Percentiles rank a stretch among this genome's conserved stretches.
Evolutionary conservation across 2,113 vertebrate genomes (phyloP).

Genomic region (Cebus imitator): DNA sequence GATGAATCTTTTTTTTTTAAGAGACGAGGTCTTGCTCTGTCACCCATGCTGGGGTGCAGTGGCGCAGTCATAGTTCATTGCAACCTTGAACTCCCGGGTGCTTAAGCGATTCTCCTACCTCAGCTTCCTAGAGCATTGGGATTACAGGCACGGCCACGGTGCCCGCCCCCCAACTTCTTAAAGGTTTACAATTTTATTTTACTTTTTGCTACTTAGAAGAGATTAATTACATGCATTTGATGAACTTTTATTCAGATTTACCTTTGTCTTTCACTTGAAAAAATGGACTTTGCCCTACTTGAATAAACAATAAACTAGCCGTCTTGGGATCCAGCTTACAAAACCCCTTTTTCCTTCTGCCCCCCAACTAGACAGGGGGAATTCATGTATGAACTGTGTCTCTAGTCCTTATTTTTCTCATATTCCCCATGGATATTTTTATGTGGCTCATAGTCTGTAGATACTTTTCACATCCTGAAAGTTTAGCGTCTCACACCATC

Average conservation of each 20-base stretch:
- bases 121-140: too few relatives aligned
- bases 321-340: neutral
- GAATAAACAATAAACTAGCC: neutral
- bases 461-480: neutral
- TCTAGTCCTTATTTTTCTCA: neutral
- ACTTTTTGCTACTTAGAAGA: neutral
- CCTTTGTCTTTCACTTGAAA: neutral
- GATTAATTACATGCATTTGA: neutral
- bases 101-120: too few relatives aligned
- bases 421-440: neutral
- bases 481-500: slow-evolving; percentile 45
- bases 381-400: neutral
- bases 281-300: neutral
- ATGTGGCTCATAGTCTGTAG: neutral
- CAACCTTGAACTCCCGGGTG: too few relatives aligned
- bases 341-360: neutral
- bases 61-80: too few relatives aligned
- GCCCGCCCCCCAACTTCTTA: neutral
- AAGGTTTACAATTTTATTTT: neutral
- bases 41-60: too few relatives aligned
- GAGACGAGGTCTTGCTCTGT: too few relatives aligned
- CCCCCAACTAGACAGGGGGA: neutral
- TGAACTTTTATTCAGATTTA: neutral
- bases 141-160: too few relatives aligned
- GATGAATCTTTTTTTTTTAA: neutral